phyloP scores from a whole-genome alignment of 2,797 vertebrate species.

The Gobionotothen gibberifrons region DNA sequence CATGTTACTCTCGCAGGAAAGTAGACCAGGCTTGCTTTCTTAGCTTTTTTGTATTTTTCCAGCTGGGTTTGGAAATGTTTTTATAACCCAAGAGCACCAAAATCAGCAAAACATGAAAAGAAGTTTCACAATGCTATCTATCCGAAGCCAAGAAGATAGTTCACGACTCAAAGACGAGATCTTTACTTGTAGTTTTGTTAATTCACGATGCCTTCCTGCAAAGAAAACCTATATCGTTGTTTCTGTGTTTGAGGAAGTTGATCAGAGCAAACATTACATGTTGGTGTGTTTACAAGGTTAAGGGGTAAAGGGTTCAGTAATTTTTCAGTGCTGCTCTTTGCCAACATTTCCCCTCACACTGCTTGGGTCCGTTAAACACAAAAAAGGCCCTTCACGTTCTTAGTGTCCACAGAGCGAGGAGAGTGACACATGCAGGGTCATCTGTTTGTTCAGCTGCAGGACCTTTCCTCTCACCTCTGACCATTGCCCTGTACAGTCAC shows the following conservation, averaged over 20 bases:
- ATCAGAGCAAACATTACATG: background rate
- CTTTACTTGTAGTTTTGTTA: background rate
- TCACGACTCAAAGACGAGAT: constrained; percentile 5
- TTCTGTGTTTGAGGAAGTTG: background rate
- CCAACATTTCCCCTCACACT: background rate
- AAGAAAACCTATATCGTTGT: background rate
- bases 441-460: constrained; percentile 77
- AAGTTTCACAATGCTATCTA: background rate
- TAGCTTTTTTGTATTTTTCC: constrained; percentile 6
- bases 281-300: background rate
- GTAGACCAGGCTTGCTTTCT: background rate
- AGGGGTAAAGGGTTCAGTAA: background rate
- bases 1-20: background rate
- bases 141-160: background rate
- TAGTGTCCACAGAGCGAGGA: constrained; percentile 4
- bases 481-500: constrained; percentile 33
- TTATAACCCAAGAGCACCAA: background rate
- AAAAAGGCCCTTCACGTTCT: background rate
- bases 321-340: constrained; percentile 1
- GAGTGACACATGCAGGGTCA: constrained; percentile 41
- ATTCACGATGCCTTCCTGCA: background rate
- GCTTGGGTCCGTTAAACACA: constrained; percentile 22
- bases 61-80: constrained; percentile 9
- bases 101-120: constrained; percentile 3
- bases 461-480: constrained; percentile 52